Evolutionary conservation across 2,888 invertebrate genomes (phyloP).

Genomic region (Druceiella hillmani): DNA sequence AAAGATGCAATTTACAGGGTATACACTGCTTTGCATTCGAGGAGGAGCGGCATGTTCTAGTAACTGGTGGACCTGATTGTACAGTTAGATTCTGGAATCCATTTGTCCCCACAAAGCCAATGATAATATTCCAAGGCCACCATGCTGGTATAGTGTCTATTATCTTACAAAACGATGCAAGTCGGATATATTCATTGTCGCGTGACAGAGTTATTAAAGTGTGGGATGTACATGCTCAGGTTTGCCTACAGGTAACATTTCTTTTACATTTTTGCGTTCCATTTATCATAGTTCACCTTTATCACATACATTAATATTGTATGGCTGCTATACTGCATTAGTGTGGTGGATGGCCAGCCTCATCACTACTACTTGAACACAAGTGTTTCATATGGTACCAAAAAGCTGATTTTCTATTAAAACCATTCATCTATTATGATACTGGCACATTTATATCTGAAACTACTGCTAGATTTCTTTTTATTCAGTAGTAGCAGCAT

Average conservation of each 20-base stretch:
- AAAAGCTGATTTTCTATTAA: too few relatives aligned
- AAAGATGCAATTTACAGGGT: constrained; percentile 37
- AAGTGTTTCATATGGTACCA: too few relatives aligned
- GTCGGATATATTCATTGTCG: constrained; percentile 65
- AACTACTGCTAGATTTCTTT: too few relatives aligned
- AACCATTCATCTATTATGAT: too few relatives aligned
- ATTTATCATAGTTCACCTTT: too few relatives aligned
- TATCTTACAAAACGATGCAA: constrained; percentile 60
- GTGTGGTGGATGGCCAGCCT: too few relatives aligned
- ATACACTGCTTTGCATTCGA: constrained; percentile 58
- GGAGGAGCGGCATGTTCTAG: constrained; percentile 54
- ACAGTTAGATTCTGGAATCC: constrained; percentile 74
- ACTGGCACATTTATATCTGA: too few relatives aligned
- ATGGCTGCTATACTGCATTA: too few relatives aligned
- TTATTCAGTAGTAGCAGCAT: too few relatives aligned
- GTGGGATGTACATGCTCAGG: constrained; percentile 66
- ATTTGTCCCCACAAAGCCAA: constrained; percentile 64
- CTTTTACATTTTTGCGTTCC: too few relatives aligned
- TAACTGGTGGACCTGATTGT: constrained; percentile 73
- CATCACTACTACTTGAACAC: too few relatives aligned
- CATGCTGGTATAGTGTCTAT: constrained; percentile 62
- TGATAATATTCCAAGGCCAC: constrained; percentile 60
- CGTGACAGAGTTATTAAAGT: constrained; percentile 68
- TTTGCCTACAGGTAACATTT: constrained; percentile 60
- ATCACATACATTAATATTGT: too few relatives aligned